phyloP scores from a whole-genome alignment of 2,113 vertebrate species.

The Pipa parva region DNA sequence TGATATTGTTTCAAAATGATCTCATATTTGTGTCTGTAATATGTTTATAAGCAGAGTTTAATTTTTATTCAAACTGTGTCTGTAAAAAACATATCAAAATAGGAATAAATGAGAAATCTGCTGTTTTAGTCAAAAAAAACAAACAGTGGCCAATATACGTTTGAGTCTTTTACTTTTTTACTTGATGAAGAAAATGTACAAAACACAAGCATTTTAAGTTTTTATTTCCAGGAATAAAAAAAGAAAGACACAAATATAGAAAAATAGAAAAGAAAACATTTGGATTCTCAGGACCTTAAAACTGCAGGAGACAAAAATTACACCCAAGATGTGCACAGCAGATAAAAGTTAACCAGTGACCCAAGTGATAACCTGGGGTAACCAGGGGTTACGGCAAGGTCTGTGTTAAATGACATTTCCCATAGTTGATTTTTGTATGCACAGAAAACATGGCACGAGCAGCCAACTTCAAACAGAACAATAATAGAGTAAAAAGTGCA shows the following conservation, averaged over 20 bases:
- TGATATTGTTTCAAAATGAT: too few species aligned
- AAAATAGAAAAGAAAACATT: slow-evolving; percentile 35
- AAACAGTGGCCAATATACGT: too few species aligned
- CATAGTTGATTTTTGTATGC: not conserved
- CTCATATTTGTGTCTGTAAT: too few species aligned
- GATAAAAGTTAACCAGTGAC: slow-evolving; percentile 14
- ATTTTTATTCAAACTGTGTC: too few species aligned
- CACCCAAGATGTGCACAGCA: slow-evolving; percentile 17
- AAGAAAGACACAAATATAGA: slow-evolving; percentile 32
- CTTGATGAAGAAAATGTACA: not conserved
- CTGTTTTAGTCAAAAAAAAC: too few species aligned
- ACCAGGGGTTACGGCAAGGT: not conserved
- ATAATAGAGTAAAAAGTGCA: not conserved
- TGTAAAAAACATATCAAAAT: too few species aligned
- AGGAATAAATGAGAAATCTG: too few species aligned
- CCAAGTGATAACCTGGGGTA: not conserved
- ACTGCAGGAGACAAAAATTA: slow-evolving; percentile 12
- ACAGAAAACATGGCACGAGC: not conserved
- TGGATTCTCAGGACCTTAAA: slow-evolving; percentile 5
- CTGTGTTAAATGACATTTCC: not conserved
- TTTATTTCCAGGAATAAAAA: slow-evolving; percentile 38
- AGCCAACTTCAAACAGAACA: not conserved
- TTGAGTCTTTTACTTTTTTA: too few species aligned
- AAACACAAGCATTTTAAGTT: not conserved
- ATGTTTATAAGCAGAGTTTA: too few species aligned